phyloP scores from a whole-genome alignment of 2,888 invertebrate genomes.

The Drosophila infuscata region DNA sequence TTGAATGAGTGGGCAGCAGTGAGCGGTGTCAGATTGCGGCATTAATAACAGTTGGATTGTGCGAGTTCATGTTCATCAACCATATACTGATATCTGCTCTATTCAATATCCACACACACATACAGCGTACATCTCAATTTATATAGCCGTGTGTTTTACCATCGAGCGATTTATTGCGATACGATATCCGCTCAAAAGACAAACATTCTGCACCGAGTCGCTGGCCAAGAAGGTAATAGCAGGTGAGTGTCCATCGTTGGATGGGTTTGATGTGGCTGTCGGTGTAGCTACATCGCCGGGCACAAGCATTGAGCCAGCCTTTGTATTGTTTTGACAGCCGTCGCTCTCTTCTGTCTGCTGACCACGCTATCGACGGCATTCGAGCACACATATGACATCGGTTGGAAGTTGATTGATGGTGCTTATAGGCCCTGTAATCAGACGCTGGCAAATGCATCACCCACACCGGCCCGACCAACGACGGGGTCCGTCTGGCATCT shows the following conservation, averaged over 20 bases:
- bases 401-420: conserved; percentile 75
- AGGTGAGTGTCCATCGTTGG: conserved; percentile 72
- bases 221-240: conserved; percentile 89
- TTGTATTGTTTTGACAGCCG: conserved; percentile 68
- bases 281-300: not conserved
- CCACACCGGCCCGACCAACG: conserved; percentile 46
- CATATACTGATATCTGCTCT: conserved; percentile 44
- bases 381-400: conserved; percentile 86
- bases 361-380: conserved; percentile 89
- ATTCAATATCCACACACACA: conserved; percentile 8
- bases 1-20: conserved; percentile 1
- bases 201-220: conserved; percentile 89
- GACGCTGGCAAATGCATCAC: conserved; percentile 69
- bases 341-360: conserved; percentile 87
- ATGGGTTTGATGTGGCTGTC: conserved; percentile 5
- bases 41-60: conserved; percentile 56
- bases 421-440: conserved; percentile 79
- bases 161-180: conserved; percentile 91
- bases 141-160: conserved; percentile 91
- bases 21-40: conserved; percentile 8
- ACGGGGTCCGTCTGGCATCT: conserved; percentile 51
- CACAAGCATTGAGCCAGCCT: conserved; percentile 44
- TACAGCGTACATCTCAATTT: conserved; percentile 89
- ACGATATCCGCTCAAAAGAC: conserved; percentile 90
- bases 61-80: conserved; percentile 39